Conservation (phyloP, 1,140 invertebrate genomes). For the Papilio xuthus region DNA sequence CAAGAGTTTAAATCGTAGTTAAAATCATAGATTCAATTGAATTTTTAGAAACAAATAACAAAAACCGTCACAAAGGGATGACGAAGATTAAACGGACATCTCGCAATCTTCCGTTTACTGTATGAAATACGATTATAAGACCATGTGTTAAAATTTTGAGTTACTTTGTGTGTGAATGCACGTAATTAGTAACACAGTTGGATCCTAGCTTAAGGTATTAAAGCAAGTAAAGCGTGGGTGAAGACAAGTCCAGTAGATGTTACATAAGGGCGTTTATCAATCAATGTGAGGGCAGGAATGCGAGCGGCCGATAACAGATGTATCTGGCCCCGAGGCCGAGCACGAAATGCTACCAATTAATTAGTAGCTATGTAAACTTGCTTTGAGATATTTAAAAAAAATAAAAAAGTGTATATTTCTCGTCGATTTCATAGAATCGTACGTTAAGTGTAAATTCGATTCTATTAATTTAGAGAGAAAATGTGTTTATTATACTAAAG, state of each 20-base stretch:
- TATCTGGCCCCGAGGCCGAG: conserved; percentile 10
- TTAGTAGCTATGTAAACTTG: conserved; percentile 1
- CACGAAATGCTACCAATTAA: conserved; percentile 19
- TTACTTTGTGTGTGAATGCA: not conserved
- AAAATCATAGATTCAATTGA: no score
- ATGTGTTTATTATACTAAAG: not conserved
- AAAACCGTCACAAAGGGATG: no score
- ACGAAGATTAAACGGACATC: no score
- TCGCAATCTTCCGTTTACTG: no score
- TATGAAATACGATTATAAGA: no score
- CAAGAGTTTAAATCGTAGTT: no score
- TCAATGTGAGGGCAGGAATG: conserved; percentile 8
- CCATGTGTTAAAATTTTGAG: no score
- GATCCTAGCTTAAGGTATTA: not conserved
- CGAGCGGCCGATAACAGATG: conserved; percentile 23
- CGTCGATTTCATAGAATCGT: not conserved
- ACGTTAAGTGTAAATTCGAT: not conserved
- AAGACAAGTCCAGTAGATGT: conserved; percentile 17
- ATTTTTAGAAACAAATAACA: no score
- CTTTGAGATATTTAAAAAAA: not conserved
- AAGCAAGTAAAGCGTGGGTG: conserved; percentile 31
- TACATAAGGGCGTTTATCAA: conserved; percentile 37
- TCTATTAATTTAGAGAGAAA: not conserved
- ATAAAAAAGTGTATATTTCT: not conserved
- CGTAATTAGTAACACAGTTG: not conserved